phyloP scores from a whole-genome alignment of 2,797 vertebrate species.

The Channa striata region DNA sequence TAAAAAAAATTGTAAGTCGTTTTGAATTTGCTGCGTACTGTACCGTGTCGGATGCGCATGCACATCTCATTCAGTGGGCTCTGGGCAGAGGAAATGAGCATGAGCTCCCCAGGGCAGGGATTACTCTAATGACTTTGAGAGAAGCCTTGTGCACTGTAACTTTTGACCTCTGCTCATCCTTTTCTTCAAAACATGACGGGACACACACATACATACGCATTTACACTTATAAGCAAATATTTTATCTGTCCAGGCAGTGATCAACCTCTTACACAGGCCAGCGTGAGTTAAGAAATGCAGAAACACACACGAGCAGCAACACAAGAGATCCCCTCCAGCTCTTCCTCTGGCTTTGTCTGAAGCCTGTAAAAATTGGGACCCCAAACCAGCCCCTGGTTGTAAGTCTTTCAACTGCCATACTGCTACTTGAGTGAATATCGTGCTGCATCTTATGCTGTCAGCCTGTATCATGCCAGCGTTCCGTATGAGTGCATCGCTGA shows the following conservation, averaged over 20 bases:
- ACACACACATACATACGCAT: slow-evolving; percentile 23
- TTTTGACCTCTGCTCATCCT: slow-evolving; percentile 79
- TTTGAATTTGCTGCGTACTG: slow-evolving; percentile 56
- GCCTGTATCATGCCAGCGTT: slow-evolving; percentile 38
- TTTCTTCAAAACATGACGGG: slow-evolving; percentile 57
- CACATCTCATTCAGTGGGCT: slow-evolving; percentile 70
- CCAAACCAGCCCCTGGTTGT: slow-evolving; percentile 37
- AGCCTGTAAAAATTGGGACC: slow-evolving; percentile 23
- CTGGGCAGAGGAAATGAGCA: slow-evolving; percentile 81
- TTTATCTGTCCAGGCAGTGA: slow-evolving; percentile 17
- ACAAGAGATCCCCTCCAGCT: slow-evolving; percentile 21
- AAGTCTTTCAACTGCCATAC: slow-evolving; percentile 43
- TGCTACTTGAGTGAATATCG: slow-evolving; percentile 45
- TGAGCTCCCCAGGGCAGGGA: slow-evolving; percentile 77
- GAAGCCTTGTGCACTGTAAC: slow-evolving; percentile 71
- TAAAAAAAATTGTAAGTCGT: slow-evolving; percentile 33
- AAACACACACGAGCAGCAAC: slow-evolving; percentile 41
- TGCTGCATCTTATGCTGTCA: slow-evolving; percentile 50
- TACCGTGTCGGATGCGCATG: slow-evolving; percentile 61
- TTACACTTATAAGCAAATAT: slow-evolving; percentile 6
- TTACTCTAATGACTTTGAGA: slow-evolving; percentile 84
- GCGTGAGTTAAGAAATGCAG: slow-evolving; percentile 28
- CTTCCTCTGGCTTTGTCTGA: slow-evolving; percentile 33
- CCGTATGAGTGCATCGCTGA: slow-evolving; percentile 55
- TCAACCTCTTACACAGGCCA: slow-evolving; percentile 25